Percentiles rank a stretch among this genome's conserved stretches.
phyloP scores from a whole-genome alignment of 2,113 vertebrate species.

The Hippocampus mohnikei region DNA sequence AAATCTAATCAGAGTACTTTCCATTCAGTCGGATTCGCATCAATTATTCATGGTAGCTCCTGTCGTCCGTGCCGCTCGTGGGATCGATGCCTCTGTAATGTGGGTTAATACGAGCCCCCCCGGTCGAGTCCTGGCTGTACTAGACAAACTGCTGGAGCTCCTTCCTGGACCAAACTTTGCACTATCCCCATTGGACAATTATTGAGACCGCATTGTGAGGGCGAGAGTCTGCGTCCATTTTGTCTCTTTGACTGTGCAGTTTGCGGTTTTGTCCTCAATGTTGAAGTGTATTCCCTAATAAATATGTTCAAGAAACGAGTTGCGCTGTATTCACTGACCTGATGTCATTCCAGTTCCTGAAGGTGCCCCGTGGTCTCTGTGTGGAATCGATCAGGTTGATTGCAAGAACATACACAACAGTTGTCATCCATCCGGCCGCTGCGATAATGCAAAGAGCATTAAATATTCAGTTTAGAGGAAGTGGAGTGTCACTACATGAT shows the following conservation, averaged over 20 bases:
- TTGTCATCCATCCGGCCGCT: slow-evolving; percentile 33
- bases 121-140: slow-evolving; percentile 42
- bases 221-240: neutral
- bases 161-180: slow-evolving; percentile 45
- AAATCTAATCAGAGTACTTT: slow-evolving; percentile 29
- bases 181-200: slow-evolving; percentile 11
- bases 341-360: neutral
- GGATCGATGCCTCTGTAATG: slow-evolving; percentile 69
- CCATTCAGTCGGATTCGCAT: slow-evolving; percentile 54
- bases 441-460: slow-evolving; percentile 59
- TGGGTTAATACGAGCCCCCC: slow-evolving; percentile 59
- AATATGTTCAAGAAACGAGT: neutral
- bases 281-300: neutral
- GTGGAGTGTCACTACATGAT: slow-evolving; percentile 79
- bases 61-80: slow-evolving; percentile 36
- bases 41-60: slow-evolving; percentile 67
- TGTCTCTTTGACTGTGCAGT: neutral
- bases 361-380: neutral
- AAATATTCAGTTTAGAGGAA: slow-evolving; percentile 80
- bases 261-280: neutral
- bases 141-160: slow-evolving; percentile 25
- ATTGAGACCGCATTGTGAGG: neutral
- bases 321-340: neutral
- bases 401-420: slow-evolving; percentile 31
- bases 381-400: slow-evolving; percentile 16